Conservation (phyloP, 1,140 invertebrate species). For the Acromyrmex charruanus region DNA sequence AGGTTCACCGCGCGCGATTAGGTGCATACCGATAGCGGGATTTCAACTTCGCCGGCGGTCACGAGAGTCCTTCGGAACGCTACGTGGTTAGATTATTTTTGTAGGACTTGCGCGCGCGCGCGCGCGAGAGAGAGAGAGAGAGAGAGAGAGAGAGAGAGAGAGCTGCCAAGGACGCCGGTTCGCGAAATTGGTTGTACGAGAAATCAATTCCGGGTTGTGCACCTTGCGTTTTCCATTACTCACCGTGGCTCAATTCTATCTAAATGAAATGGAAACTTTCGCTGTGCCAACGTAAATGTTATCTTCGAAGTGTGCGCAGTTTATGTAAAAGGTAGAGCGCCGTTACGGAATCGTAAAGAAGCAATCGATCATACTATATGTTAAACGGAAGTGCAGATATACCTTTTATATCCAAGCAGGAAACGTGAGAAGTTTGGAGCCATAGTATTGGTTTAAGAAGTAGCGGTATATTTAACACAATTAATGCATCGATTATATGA, state of each 20-base stretch:
- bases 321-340: constrained; percentile 39
- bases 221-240: constrained; percentile 59
- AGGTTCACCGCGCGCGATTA: constrained; percentile 42
- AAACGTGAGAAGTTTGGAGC: not conserved
- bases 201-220: constrained; percentile 53
- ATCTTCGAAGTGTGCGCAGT: constrained; percentile 33
- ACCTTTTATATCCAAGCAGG: not conserved
- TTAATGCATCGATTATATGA: not conserved
- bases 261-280: constrained; percentile 61
- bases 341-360: constrained; percentile 18
- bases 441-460: not conserved
- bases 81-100: constrained; percentile 52
- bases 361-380: constrained; percentile 35
- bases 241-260: constrained; percentile 42
- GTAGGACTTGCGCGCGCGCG: constrained; percentile 20
- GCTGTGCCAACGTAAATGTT: constrained; percentile 59
- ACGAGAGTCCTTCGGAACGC: not conserved
- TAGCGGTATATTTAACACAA: not conserved
- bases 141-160: not conserved
- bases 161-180: constrained; percentile 39
- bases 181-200: constrained; percentile 59
- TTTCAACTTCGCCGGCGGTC: constrained; percentile 14
- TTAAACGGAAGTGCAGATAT: constrained; percentile 17
- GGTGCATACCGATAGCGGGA: constrained; percentile 20
- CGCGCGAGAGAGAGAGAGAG: not conserved